Evolutionary conservation across 2,888 invertebrate species (phyloP).

Genomic region (Leptodirus hochenwartii): DNA sequence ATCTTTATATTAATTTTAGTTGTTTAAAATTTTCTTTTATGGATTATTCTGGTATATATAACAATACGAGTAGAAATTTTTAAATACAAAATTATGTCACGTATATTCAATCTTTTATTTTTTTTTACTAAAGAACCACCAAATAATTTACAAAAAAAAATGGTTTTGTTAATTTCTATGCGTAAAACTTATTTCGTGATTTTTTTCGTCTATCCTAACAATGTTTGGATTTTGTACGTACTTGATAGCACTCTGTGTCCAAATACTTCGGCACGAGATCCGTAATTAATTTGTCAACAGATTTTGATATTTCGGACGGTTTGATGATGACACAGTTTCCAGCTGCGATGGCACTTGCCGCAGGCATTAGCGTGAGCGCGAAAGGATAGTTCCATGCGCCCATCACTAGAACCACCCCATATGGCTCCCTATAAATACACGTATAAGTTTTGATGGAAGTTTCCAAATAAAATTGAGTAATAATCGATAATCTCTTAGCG

Average conservation of each 20-base stretch:
- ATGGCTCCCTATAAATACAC: too few species aligned
- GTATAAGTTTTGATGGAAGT: too few species aligned
- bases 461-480: conserved; percentile 6
- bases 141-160: conserved; percentile 1
- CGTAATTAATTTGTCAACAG: conserved; percentile 51
- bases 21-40: too few species aligned
- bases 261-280: conserved; percentile 73
- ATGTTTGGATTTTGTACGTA: too few species aligned
- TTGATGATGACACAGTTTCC: conserved; percentile 83
- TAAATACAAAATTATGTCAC: too few species aligned
- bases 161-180: not conserved
- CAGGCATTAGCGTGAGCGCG: conserved; percentile 58
- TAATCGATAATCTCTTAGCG: too few species aligned
- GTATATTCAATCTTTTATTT: too few species aligned
- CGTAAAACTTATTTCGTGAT: not conserved
- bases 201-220: not conserved
- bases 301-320: conserved; percentile 74
- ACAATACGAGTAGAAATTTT: too few species aligned
- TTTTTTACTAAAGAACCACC: too few species aligned
- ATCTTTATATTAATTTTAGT: too few species aligned
- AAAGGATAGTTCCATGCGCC: conserved; percentile 98
- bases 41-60: too few species aligned
- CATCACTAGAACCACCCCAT: conserved; percentile 72
- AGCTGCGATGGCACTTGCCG: conserved; percentile 75
- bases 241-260: conserved; percentile 45